phyloP scores from a whole-genome alignment of 2,797 vertebrate species.

The Hoplostethus atlanticus region DNA sequence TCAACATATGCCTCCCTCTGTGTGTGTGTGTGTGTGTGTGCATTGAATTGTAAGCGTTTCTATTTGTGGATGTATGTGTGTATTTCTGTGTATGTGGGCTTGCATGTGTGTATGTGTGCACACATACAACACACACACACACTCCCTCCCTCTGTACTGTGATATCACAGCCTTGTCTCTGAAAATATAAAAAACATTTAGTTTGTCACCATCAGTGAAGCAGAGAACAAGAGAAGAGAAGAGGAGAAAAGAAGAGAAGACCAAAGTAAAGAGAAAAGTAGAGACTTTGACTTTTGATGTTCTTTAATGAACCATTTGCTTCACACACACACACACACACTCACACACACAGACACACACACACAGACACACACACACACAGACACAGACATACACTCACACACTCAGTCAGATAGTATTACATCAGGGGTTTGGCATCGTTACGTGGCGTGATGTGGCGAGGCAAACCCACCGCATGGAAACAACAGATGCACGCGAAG shows the following conservation, averaged over 20 bases:
- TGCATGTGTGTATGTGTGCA: background rate
- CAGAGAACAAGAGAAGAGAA: background rate
- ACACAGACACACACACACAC: too few species aligned
- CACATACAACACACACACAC: background rate
- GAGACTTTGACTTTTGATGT: too few species aligned
- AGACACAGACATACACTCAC: too few species aligned
- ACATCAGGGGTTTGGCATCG: constrained; percentile 5
- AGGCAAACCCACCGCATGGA: background rate
- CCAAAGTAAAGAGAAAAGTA: too few species aligned
- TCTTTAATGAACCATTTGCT: too few species aligned
- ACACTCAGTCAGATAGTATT: background rate
- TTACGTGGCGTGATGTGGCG: background rate
- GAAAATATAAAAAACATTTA: too few species aligned
- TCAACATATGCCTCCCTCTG: constrained; percentile 43
- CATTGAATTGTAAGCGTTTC: too few species aligned
- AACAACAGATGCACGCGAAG: background rate
- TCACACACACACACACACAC: too few species aligned
- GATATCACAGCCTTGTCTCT: background rate
- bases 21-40: constrained; percentile 1
- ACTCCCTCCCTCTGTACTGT: constrained; percentile 1
- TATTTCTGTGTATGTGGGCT: background rate
- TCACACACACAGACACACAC: too few species aligned
- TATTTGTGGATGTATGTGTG: background rate
- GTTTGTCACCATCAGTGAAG: too few species aligned
- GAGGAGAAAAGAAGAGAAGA: background rate